These are phyloP conservation scores for Cyaniris semiargus DNA, from an alignment of 2,888 invertebrate genomes.

Conservation along the genomic window DNA sequence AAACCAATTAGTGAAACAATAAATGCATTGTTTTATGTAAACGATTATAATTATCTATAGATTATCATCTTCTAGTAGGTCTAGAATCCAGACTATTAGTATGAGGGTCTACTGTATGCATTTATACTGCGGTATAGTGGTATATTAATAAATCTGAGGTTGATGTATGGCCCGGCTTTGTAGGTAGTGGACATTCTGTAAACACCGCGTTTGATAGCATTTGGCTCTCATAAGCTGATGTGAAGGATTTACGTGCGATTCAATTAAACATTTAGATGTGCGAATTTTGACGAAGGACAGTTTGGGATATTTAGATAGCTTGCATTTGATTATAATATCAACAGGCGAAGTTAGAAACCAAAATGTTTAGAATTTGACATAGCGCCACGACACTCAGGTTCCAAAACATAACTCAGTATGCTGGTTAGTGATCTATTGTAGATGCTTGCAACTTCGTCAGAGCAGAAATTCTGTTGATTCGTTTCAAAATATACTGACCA, in stretches of 20 bases:
- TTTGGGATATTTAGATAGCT: neutral
- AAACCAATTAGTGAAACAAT: too few relatives aligned
- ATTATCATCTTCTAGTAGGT: too few relatives aligned
- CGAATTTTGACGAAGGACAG: neutral
- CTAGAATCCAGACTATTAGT: too few relatives aligned
- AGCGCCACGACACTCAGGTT: too few relatives aligned
- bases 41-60: too few relatives aligned
- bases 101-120: neutral
- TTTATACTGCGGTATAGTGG: neutral
- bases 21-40: too few relatives aligned
- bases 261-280: neutral
- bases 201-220: neutral
- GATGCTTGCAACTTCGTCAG: neutral
- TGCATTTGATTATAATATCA: neutral
- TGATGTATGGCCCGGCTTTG: constrained; percentile 3
- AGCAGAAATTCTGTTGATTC: neutral
- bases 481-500: too few relatives aligned
- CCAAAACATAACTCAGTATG: neutral
- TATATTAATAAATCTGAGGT: neutral
- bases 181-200: neutral
- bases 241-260: neutral
- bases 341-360: neutral
- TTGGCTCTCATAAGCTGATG: neutral
- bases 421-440: neutral
- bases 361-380: too few relatives aligned